Evolutionary conservation across 2,797 vertebrate genomes (phyloP).

Genomic region (Sitta carolinensis): DNA sequence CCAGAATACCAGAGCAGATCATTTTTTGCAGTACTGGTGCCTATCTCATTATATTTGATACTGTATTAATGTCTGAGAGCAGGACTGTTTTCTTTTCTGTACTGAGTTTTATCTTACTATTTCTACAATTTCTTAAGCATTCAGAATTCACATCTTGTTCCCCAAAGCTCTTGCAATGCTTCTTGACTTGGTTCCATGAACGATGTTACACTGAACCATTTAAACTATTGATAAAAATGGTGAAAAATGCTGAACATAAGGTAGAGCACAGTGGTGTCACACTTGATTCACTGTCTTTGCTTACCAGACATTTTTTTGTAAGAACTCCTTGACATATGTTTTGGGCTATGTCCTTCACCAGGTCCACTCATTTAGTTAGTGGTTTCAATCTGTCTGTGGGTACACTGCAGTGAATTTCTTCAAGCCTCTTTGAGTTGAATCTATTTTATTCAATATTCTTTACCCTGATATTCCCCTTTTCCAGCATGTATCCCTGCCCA

Average conservation of each 20-base stretch:
- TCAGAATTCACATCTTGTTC: background rate
- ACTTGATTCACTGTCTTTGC: background rate
- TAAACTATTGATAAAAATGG: background rate
- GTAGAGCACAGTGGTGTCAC: background rate
- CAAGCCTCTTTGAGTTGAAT: background rate
- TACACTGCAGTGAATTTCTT: background rate
- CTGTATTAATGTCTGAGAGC: background rate
- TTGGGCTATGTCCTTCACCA: background rate
- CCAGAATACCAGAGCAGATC: background rate
- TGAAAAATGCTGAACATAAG: background rate
- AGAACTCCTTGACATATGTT: background rate
- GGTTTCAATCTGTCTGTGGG: background rate
- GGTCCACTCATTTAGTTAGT: background rate
- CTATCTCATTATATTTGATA: background rate
- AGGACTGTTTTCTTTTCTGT: background rate
- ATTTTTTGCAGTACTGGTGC: background rate
- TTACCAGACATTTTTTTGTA: background rate
- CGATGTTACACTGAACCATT: background rate
- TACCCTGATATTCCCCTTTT: background rate
- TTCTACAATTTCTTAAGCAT: background rate
- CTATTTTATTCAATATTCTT: background rate
- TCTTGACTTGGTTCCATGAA: background rate
- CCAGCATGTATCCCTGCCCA: background rate
- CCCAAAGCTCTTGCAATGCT: background rate
- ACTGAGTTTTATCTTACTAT: background rate